Percentiles rank a stretch among this genome's conserved stretches.
Evolutionary conservation across 2,113 vertebrate species (phyloP).

Genomic region (Opisthocomus hoazin): DNA sequence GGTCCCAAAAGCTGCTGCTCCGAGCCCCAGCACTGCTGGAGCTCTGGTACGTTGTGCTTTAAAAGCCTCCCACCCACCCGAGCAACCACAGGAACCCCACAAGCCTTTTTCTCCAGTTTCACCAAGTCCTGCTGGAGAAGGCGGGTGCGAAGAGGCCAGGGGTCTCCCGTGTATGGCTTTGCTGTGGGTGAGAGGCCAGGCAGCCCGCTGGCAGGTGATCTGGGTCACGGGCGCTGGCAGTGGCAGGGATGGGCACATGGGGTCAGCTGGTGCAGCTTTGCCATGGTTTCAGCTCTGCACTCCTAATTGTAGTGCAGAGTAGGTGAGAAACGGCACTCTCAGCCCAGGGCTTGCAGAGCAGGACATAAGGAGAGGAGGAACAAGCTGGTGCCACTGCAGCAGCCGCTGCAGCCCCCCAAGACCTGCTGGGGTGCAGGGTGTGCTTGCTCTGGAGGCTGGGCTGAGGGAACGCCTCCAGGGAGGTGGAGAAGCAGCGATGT

Average conservation of each 20-base stretch:
- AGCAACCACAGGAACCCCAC: background rate
- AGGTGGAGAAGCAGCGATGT: background rate
- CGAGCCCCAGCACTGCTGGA: fast-evolving
- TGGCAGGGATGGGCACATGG: background rate
- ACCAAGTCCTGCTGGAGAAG: background rate
- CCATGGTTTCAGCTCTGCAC: background rate
- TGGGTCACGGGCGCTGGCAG: fast-evolving
- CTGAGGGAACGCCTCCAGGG: fast-evolving
- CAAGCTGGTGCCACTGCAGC: background rate
- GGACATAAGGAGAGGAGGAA: background rate
- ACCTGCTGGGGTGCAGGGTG: background rate
- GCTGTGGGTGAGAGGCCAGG: background rate
- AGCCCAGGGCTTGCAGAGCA: background rate
- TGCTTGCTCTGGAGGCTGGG: background rate
- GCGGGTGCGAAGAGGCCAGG: background rate
- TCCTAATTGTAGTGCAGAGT: background rate
- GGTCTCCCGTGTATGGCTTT: background rate
- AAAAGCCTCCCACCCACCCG: background rate
- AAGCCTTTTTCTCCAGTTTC: background rate
- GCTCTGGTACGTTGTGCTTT: background rate
- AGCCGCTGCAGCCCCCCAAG: background rate
- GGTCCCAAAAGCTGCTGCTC: background rate
- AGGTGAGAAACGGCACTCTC: background rate
- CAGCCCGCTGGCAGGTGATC: background rate
- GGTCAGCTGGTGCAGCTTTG: background rate